Conservation (phyloP, 1,140 invertebrate genomes). For the Olivierus martensii region DNA sequence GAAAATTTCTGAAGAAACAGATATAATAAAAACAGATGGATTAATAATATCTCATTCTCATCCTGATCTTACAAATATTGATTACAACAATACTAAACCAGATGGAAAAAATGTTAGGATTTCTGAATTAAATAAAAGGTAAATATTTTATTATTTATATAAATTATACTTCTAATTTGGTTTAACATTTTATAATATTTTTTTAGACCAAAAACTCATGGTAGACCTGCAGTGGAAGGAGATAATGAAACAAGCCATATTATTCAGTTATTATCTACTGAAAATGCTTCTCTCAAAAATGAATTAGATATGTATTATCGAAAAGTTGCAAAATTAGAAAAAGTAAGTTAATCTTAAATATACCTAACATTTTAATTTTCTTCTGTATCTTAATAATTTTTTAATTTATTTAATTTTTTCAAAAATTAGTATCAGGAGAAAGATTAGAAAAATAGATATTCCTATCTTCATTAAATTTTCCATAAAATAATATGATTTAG, state of each 20-base stretch:
- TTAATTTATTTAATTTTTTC: no score
- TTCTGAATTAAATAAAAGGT: no score
- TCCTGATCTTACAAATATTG: slow-evolving; percentile 37
- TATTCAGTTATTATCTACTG: slow-evolving; percentile 65
- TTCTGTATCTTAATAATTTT: no score
- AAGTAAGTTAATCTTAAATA: slow-evolving; percentile 40
- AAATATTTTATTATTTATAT: no score
- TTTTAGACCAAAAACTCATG: slow-evolving; percentile 40
- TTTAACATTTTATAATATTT: not conserved
- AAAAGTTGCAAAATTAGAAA: slow-evolving; percentile 73
- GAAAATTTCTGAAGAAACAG: not conserved
- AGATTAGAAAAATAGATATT: no score
- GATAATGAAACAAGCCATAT: slow-evolving; percentile 36
- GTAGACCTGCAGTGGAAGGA: slow-evolving; percentile 40
- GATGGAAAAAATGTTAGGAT: no score
- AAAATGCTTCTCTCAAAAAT: slow-evolving; percentile 66
- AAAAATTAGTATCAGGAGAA: no score
- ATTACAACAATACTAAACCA: no score
- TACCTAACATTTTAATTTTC: no score
- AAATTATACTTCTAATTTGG: no score
- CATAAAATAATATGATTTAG: no score
- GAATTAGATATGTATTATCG: slow-evolving; percentile 65
- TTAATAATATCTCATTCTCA: slow-evolving; percentile 52
- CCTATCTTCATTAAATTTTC: no score
- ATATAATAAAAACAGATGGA: not conserved